These are phyloP conservation scores for Porites rus DNA, from an alignment of 92 coral and sea anemone species.

Conservation along the genomic window DNA sequence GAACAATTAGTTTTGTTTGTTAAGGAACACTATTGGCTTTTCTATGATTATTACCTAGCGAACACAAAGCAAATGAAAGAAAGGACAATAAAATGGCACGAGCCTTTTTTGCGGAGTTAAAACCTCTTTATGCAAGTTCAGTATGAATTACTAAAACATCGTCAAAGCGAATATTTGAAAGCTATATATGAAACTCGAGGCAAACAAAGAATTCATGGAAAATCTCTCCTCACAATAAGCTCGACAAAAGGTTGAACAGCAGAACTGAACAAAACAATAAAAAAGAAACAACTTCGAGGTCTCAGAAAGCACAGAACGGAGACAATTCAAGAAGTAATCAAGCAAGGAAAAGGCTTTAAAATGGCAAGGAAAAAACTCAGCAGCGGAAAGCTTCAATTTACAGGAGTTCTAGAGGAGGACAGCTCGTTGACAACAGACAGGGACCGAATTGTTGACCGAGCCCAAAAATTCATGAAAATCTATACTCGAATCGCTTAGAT, in stretches of 20 bases:
- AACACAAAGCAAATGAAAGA: too few species aligned
- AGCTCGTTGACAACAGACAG: not conserved
- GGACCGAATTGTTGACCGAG: not conserved
- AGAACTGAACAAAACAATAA: not conserved
- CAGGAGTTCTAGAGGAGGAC: not conserved
- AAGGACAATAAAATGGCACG: too few species aligned
- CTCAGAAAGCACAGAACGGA: not conserved
- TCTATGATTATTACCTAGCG: too few species aligned
- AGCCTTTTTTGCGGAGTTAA: too few species aligned
- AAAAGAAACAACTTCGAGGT: not conserved
- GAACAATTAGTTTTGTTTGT: too few species aligned
- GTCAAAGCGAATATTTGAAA: too few species aligned
- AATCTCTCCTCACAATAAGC: not conserved
- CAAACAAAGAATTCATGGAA: too few species aligned
- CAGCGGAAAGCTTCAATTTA: not conserved
- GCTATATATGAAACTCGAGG: too few species aligned
- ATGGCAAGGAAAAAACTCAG: slow-evolving; percentile 1
- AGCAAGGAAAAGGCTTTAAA: not conserved
- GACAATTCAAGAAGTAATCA: not conserved
- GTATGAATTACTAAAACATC: too few species aligned
- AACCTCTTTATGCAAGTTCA: too few species aligned
- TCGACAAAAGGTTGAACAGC: not conserved
- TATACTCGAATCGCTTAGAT: not conserved
- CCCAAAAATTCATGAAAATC: not conserved
- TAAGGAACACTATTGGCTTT: too few species aligned